These are phyloP conservation scores for Chironomus tepperi DNA, from an alignment of 1,140 invertebrate genomes.

Conservation along the genomic window DNA sequence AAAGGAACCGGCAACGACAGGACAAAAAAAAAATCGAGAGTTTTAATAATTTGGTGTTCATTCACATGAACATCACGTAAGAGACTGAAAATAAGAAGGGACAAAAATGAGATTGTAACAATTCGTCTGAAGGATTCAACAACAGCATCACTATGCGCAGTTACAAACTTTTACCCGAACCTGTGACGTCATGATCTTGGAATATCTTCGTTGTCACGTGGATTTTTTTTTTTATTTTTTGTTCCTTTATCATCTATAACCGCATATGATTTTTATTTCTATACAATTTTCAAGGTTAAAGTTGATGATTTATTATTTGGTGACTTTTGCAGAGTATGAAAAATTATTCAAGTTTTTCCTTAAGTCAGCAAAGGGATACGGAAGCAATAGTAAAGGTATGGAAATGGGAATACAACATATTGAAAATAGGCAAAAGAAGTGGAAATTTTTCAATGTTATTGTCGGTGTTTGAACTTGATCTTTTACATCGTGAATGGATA, in stretches of 20 bases:
- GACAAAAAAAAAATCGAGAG: neutral
- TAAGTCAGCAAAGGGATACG: neutral
- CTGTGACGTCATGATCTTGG: constrained; percentile 10
- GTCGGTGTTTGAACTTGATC: neutral
- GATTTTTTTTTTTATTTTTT: neutral
- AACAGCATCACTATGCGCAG: neutral
- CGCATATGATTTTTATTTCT: neutral
- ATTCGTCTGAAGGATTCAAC: neutral
- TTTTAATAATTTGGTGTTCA: neutral
- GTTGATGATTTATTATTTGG: constrained; percentile 2
- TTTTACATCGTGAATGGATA: neutral
- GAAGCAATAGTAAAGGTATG: neutral
- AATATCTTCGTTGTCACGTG: constrained; percentile 7
- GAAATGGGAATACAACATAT: neutral
- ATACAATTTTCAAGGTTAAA: neutral
- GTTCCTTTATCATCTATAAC: neutral
- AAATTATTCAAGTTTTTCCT: neutral
- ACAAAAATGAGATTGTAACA: neutral
- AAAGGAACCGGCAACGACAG: neutral
- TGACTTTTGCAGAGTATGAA: neutral
- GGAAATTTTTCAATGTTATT: neutral
- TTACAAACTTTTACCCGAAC: neutral
- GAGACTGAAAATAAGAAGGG: neutral
- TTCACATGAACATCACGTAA: neutral
- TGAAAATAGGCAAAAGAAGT: too few species aligned